Percentiles rank a stretch among this genome's conserved stretches.
phyloP scores from a whole-genome alignment of 2,888 invertebrate genomes.

The Platerodrilus igneus region DNA sequence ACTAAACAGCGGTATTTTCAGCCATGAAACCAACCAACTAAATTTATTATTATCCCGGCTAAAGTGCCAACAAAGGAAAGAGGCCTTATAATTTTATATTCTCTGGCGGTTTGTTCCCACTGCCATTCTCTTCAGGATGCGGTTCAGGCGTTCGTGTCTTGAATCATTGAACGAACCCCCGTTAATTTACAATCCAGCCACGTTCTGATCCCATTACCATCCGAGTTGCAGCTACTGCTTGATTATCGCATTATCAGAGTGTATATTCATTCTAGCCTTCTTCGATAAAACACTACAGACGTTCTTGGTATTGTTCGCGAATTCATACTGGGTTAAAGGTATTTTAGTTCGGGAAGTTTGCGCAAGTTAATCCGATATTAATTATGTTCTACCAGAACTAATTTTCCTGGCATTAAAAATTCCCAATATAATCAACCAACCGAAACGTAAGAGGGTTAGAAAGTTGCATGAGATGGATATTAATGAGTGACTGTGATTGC shows the following conservation, averaged over 20 bases:
- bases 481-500: no score
- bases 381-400: no score
- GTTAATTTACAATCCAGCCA: constrained; percentile 37
- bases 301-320: no score
- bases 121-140: constrained; percentile 23
- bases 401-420: no score
- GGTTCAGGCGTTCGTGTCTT: constrained; percentile 25
- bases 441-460: no score
- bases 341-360: no score
- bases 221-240: constrained; percentile 40
- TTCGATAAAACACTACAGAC: constrained; percentile 40
- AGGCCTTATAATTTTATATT: constrained; percentile 31
- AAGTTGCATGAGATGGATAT: no score
- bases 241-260: constrained; percentile 46
- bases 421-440: no score
- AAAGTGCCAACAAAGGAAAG: constrained; percentile 26
- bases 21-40: constrained; percentile 23
- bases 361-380: no score
- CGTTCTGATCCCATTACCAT: constrained; percentile 42
- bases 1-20: no score
- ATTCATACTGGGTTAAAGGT: no score
- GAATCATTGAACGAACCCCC: constrained; percentile 21
- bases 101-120: constrained; percentile 29
- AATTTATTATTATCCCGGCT: constrained; percentile 23
- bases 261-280: constrained; percentile 44